phyloP scores from a whole-genome alignment of 2,797 vertebrate genomes.

The Oreochromis grahami region DNA sequence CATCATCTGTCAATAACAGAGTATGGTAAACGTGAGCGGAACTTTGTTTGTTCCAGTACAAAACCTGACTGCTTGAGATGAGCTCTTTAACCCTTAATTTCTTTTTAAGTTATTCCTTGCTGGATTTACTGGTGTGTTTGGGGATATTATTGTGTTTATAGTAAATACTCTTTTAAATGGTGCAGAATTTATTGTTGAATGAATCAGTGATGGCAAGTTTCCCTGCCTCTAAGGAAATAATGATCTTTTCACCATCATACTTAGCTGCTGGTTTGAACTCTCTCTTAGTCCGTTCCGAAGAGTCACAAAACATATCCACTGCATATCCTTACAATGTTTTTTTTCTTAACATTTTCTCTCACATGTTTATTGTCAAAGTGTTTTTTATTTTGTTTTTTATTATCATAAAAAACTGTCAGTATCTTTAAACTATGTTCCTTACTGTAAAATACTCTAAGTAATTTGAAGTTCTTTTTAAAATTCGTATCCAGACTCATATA shows the following conservation, averaged over 20 bases:
- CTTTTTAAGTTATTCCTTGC: background rate
- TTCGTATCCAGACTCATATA: background rate
- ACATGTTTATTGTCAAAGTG: background rate
- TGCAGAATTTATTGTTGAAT: background rate
- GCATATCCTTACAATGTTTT: background rate
- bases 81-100: background rate
- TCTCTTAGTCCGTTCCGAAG: background rate
- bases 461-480: background rate
- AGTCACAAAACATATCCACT: background rate
- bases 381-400: background rate
- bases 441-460: background rate
- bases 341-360: background rate
- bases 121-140: background rate
- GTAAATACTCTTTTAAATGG: background rate
- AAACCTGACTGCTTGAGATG: background rate
- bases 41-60: background rate
- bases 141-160: background rate
- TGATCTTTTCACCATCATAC: background rate
- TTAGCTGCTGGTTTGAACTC: background rate
- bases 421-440: background rate
- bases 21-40: background rate
- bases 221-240: background rate
- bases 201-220: background rate
- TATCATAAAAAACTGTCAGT: background rate
- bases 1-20: background rate